phyloP scores from a whole-genome alignment of 2,797 vertebrate genomes.

The Anomalospiza imberbis region DNA sequence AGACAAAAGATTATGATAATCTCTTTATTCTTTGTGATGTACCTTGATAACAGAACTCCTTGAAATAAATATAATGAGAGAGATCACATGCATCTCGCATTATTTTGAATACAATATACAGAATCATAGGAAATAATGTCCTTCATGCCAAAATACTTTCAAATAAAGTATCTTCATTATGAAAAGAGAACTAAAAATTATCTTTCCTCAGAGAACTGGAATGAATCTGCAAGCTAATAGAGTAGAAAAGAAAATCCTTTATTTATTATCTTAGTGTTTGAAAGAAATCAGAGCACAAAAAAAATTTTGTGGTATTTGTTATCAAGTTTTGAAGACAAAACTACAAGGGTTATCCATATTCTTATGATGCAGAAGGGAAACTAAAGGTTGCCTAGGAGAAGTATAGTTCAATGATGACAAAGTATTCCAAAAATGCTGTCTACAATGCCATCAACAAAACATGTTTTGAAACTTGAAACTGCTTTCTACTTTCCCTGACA shows the following conservation, averaged over 20 bases:
- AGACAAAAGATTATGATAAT: background rate
- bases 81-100: background rate
- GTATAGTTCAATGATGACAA: background rate
- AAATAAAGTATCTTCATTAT: background rate
- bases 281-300: background rate
- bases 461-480: background rate
- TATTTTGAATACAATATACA: background rate
- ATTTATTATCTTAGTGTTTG: background rate
- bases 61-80: constrained; percentile 14
- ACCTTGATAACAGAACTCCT: background rate
- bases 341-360: background rate
- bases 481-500: background rate
- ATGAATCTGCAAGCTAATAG: background rate
- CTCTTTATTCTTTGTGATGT: background rate
- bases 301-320: background rate
- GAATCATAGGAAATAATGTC: background rate
- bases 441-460: background rate
- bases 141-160: background rate
- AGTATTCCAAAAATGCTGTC: background rate
- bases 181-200: background rate
- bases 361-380: background rate
- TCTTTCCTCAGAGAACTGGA: background rate
- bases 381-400: background rate
- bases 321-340: background rate
- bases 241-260: background rate